These are phyloP conservation scores for Neodon shergylaensis DNA, from an alignment of 2,113 vertebrate genomes.

Conservation along the genomic window DNA sequence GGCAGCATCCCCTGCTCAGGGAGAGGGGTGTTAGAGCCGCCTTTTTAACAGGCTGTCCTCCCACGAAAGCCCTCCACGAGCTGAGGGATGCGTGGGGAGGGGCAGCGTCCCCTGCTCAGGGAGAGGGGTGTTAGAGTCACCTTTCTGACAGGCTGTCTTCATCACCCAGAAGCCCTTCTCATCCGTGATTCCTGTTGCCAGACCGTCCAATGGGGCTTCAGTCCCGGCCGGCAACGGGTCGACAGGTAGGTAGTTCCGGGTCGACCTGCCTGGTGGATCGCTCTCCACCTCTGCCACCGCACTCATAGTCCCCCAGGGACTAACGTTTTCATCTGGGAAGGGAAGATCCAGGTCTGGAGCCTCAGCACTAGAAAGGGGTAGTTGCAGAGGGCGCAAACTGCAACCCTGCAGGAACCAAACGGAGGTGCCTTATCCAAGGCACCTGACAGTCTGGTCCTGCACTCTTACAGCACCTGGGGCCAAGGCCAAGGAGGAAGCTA, in stretches of 20 bases:
- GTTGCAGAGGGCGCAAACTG: background rate
- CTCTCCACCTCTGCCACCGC: background rate
- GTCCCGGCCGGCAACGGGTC: conserved; percentile 71
- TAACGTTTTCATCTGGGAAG: background rate
- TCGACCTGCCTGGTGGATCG: background rate
- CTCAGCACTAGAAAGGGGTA: background rate
- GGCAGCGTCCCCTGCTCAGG: background rate
- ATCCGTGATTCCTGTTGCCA: background rate
- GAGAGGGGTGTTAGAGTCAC: background rate
- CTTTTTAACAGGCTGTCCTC: background rate
- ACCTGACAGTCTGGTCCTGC: background rate
- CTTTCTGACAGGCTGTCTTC: background rate
- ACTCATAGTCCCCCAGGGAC: background rate
- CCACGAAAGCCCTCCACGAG: background rate
- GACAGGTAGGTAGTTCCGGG: conserved; percentile 71
- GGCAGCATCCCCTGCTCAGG: background rate
- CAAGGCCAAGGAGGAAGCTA: conserved; percentile 37
- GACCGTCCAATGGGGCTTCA: conserved; percentile 73
- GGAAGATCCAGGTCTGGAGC: background rate
- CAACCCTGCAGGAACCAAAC: background rate
- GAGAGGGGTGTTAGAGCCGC: background rate
- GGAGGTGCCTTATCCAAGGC: background rate
- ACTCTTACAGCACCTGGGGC: conserved; percentile 77
- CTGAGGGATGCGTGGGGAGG: background rate
- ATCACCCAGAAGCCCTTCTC: conserved; percentile 78